phyloP scores from a whole-genome alignment of 64 coral and sea anemone genomes.

The Montipora efflorescens region DNA sequence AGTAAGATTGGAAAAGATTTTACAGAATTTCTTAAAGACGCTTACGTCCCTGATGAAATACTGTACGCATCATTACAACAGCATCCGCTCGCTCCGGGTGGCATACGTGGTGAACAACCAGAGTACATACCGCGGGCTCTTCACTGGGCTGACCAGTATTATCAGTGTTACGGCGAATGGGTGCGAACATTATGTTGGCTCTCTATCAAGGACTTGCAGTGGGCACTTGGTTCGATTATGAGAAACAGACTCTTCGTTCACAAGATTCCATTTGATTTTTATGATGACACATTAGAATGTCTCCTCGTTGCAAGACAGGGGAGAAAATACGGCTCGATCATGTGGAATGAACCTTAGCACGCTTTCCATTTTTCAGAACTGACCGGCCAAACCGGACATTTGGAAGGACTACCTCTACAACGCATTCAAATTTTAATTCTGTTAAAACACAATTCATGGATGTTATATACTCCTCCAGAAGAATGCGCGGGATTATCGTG shows the following conservation, averaged over 20 bases:
- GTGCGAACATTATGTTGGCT: conserved; percentile 27
- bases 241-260: conserved; percentile 7
- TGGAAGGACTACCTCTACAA: too few relatives aligned
- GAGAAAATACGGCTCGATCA: neutral
- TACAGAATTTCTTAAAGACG: conserved; percentile 8
- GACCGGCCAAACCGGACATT: too few relatives aligned
- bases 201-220: conserved; percentile 9
- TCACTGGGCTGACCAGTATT: neutral
- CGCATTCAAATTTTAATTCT: too few relatives aligned
- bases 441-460: too few relatives aligned
- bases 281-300: conserved; percentile 11
- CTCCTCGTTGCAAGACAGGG: conserved; percentile 19
- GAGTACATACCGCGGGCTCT: neutral
- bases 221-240: neutral
- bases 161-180: neutral
- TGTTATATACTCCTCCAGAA: too few relatives aligned
- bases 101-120: conserved; percentile 18
- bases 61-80: conserved; percentile 33
- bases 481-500: too few relatives aligned
- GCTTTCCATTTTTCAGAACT: too few relatives aligned
- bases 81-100: conserved; percentile 13
- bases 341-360: neutral
- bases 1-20: conserved; percentile 38
- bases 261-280: conserved; percentile 40
- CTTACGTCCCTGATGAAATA: conserved; percentile 43